Evolutionary conservation across 2,888 invertebrate genomes (phyloP).

Genomic region (Cryptocheilus praepositus): DNA sequence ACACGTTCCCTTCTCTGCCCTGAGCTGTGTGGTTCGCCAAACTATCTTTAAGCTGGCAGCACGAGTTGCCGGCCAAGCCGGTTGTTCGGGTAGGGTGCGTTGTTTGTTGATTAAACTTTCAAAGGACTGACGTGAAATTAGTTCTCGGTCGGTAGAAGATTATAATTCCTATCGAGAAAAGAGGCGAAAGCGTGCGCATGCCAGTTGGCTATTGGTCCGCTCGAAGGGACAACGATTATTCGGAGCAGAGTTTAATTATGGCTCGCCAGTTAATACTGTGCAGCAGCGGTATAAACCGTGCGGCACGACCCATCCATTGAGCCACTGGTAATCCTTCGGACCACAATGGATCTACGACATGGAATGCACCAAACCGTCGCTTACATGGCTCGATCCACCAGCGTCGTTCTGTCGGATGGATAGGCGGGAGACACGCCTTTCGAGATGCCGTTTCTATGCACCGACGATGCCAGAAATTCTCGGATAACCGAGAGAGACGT

Average conservation of each 20-base stretch:
- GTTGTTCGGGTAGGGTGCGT: slow-evolving; percentile 16
- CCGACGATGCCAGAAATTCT: slow-evolving; percentile 4
- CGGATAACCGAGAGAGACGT: not conserved
- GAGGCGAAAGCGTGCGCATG: not conserved
- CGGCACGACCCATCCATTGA: slow-evolving; percentile 48
- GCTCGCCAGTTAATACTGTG: slow-evolving; percentile 38
- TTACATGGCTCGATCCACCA: slow-evolving; percentile 48
- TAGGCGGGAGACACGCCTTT: slow-evolving; percentile 41
- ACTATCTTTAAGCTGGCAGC: slow-evolving; percentile 44
- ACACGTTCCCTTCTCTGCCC: slow-evolving; percentile 20
- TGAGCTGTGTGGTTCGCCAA: slow-evolving; percentile 16
- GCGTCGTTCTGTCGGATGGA: slow-evolving; percentile 28
- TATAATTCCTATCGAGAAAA: slow-evolving; percentile 23
- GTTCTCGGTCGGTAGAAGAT: slow-evolving; percentile 29
- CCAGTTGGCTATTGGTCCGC: not conserved
- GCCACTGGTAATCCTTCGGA: slow-evolving; percentile 51
- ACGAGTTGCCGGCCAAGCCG: slow-evolving; percentile 17
- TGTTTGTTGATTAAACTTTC: slow-evolving; percentile 48
- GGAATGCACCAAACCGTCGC: slow-evolving; percentile 54
- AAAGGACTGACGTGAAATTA: slow-evolving; percentile 38
- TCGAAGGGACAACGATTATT: slow-evolving; percentile 45
- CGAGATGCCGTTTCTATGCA: slow-evolving; percentile 40
- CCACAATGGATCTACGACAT: slow-evolving; percentile 56
- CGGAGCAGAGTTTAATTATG: slow-evolving; percentile 50
- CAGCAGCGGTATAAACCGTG: slow-evolving; percentile 19